These are phyloP conservation scores for Calycopis cecrops DNA, from an alignment of 1,140 invertebrate species.

Conservation along the genomic window DNA sequence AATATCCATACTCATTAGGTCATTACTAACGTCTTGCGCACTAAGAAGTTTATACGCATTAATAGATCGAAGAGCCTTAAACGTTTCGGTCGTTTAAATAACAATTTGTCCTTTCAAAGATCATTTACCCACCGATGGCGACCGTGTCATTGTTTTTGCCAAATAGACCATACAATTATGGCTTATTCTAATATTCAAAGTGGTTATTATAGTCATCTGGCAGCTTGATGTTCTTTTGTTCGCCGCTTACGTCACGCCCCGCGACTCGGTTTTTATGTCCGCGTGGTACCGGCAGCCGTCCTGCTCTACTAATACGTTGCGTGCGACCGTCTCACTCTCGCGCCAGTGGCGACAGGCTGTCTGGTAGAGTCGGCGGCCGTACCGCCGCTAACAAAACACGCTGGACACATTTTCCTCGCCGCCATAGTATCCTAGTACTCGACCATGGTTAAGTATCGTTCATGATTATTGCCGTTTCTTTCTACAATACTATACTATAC, in stretches of 20 bases:
- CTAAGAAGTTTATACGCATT: no score
- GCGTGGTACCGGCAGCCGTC: conserved; percentile 36
- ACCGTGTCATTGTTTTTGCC: not conserved
- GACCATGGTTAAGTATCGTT: conserved; percentile 20
- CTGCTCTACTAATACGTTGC: conserved; percentile 33
- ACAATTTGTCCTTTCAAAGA: no score
- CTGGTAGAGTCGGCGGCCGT: conserved; percentile 53
- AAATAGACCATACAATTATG: conserved; percentile 5
- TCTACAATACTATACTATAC: conserved; percentile 3
- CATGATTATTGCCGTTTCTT: conserved; percentile 34
- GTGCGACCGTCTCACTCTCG: conserved; percentile 40
- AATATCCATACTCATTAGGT: no score
- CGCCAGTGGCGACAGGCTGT: conserved; percentile 64
- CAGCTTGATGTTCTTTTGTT: conserved; percentile 4
- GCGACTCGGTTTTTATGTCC: conserved; percentile 53
- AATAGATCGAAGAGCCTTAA: no score
- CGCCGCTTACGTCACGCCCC: conserved; percentile 31
- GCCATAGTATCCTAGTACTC: conserved; percentile 20
- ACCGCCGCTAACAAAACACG: conserved; percentile 58
- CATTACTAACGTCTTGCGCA: no score
- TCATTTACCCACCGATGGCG: no score
- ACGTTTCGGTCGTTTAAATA: no score
- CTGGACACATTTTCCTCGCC: conserved; percentile 52
- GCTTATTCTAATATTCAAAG: conserved; percentile 1
- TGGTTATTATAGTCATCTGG: conserved; percentile 3